phyloP scores from a whole-genome alignment of 2,888 invertebrate genomes.

The Noctua janthe region DNA sequence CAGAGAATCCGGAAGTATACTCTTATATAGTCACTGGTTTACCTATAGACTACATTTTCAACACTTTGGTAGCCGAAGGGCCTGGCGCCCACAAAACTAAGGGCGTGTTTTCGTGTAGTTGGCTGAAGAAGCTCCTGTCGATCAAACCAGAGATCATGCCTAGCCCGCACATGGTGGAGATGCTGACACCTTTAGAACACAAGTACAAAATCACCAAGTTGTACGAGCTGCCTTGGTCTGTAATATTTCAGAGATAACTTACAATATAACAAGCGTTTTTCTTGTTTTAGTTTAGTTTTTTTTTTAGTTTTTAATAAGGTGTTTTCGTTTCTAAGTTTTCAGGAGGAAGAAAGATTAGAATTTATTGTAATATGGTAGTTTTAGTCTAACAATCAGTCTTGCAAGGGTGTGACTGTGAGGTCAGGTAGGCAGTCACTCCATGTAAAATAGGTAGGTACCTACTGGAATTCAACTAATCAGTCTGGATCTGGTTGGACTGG shows the following conservation, averaged over 20 bases:
- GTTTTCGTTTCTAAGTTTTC: conserved; percentile 6
- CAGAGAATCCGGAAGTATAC: conserved; percentile 75
- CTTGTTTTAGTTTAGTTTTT: background rate
- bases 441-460: background rate
- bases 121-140: conserved; percentile 62
- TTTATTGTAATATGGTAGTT: background rate
- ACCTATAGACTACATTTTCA: conserved; percentile 84
- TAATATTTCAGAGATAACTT: conserved; percentile 77
- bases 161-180: conserved; percentile 49
- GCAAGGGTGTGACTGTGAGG: background rate
- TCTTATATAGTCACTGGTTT: conserved; percentile 82
- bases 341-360: background rate
- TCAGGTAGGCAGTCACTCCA: background rate
- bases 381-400: background rate
- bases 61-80: conserved; percentile 74
- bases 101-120: conserved; percentile 67
- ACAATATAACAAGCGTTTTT: background rate
- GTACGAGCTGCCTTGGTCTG: conserved; percentile 84
- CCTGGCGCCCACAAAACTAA: conserved; percentile 61
- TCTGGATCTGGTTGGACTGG: no score
- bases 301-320: background rate
- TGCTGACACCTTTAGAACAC: conserved; percentile 72
- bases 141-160: conserved; percentile 69
- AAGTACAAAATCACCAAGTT: conserved; percentile 80
- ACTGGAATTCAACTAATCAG: background rate